Evolutionary conservation across 2,797 vertebrate species (phyloP).

Genomic region (Rousettus madagascariensis): DNA sequence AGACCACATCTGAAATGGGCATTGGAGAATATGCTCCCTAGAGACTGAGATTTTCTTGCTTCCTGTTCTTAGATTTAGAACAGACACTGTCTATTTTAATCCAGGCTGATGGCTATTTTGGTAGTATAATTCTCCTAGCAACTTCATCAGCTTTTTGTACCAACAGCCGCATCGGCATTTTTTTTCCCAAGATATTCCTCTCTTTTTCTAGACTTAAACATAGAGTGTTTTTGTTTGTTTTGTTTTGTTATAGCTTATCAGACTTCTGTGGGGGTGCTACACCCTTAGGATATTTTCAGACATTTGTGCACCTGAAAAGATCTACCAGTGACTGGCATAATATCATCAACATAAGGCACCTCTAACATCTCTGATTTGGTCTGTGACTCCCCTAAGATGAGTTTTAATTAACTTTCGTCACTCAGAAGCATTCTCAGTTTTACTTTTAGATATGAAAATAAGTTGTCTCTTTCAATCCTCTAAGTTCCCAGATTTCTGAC

Average conservation of each 20-base stretch:
- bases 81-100: background rate
- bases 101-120: background rate
- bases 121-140: background rate
- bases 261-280: background rate
- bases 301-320: background rate
- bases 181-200: background rate
- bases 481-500: background rate
- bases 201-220: background rate
- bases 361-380: background rate
- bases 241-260: background rate
- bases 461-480: background rate
- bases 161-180: background rate
- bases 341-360: background rate
- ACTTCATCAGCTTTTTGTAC: background rate
- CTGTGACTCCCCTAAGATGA: background rate
- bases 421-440: background rate
- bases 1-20: background rate
- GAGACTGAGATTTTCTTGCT: background rate
- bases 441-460: background rate
- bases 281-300: background rate
- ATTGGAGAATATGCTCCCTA: background rate
- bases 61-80: background rate
- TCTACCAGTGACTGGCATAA: background rate
- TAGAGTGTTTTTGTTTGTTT: background rate
- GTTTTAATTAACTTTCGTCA: background rate